Conservation (phyloP, 2,888 invertebrate genomes). For the Liposcelis brunnea region DNA sequence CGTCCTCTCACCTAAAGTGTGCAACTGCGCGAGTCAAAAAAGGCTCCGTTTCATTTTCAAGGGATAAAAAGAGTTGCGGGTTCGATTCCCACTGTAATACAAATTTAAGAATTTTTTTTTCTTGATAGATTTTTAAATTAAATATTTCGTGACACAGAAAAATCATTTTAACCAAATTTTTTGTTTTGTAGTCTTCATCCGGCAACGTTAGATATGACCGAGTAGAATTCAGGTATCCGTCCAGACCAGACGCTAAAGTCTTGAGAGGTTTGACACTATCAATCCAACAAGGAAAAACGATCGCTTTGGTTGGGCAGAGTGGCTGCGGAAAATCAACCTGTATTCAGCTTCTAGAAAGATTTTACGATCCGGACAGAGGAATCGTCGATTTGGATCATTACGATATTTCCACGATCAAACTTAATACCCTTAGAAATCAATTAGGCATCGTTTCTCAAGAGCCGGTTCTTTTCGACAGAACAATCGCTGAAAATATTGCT, state of each 20-base stretch:
- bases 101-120: too few relatives aligned
- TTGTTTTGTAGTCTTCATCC: slow-evolving; percentile 31
- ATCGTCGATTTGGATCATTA: slow-evolving; percentile 23
- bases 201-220: slow-evolving; percentile 55
- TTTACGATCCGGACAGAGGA: slow-evolving; percentile 59
- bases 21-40: too few relatives aligned
- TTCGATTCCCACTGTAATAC: too few relatives aligned
- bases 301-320: slow-evolving; percentile 58
- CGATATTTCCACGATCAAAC: slow-evolving; percentile 35
- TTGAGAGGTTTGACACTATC: slow-evolving; percentile 50
- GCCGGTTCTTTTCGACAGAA: slow-evolving; percentile 38
- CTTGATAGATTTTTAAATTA: too few relatives aligned
- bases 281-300: slow-evolving; percentile 48
- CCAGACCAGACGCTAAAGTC: slow-evolving; percentile 54
- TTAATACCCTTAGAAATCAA: slow-evolving; percentile 50
- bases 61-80: too few relatives aligned
- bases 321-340: slow-evolving; percentile 74
- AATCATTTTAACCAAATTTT: too few relatives aligned
- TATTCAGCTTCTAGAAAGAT: slow-evolving; percentile 57
- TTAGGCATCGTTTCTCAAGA: slow-evolving; percentile 61
- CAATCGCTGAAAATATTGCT: slow-evolving; percentile 40
- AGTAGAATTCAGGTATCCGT: slow-evolving; percentile 66
- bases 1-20: too few relatives aligned
- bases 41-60: too few relatives aligned
- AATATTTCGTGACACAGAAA: too few relatives aligned